Evolutionary conservation across 1,140 invertebrate genomes (phyloP).

Genomic region (Schmidtea mediterranea): DNA sequence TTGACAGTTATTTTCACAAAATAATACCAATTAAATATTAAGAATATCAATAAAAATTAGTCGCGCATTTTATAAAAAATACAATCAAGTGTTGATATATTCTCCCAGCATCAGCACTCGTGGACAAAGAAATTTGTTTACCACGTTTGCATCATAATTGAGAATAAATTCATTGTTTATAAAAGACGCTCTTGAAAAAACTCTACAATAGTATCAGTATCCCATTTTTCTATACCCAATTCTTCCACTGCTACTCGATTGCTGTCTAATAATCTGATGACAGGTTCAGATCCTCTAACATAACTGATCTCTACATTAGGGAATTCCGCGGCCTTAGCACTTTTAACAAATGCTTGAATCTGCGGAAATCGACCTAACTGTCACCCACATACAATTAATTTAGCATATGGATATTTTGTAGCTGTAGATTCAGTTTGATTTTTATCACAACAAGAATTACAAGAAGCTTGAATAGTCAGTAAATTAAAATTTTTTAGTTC

Average conservation of each 20-base stretch:
- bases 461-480: slow-evolving; percentile 36
- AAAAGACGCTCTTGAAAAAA: slow-evolving; percentile 56
- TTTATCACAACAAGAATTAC: slow-evolving; percentile 40
- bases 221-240: slow-evolving; percentile 79
- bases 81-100: too few species aligned
- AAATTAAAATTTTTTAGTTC: slow-evolving; percentile 45
- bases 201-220: slow-evolving; percentile 76
- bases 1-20: too few species aligned
- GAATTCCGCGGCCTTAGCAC: slow-evolving; percentile 52
- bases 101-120: too few species aligned
- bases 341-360: slow-evolving; percentile 76
- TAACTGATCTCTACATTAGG: slow-evolving; percentile 63
- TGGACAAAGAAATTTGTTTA: too few species aligned
- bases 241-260: slow-evolving; percentile 28
- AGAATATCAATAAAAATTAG: too few species aligned
- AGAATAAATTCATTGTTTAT: slow-evolving; percentile 4
- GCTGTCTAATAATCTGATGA: slow-evolving; percentile 57
- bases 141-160: too few species aligned
- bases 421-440: slow-evolving; percentile 12
- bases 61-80: too few species aligned
- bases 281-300: slow-evolving; percentile 59
- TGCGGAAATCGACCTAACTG: slow-evolving; percentile 81
- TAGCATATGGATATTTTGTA: slow-evolving; percentile 43
- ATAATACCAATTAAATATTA: too few species aligned
- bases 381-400: slow-evolving; percentile 68